These are phyloP conservation scores for Coregonus sp. DNA, from an alignment of 2,797 vertebrate species.

Conservation along the genomic window DNA sequence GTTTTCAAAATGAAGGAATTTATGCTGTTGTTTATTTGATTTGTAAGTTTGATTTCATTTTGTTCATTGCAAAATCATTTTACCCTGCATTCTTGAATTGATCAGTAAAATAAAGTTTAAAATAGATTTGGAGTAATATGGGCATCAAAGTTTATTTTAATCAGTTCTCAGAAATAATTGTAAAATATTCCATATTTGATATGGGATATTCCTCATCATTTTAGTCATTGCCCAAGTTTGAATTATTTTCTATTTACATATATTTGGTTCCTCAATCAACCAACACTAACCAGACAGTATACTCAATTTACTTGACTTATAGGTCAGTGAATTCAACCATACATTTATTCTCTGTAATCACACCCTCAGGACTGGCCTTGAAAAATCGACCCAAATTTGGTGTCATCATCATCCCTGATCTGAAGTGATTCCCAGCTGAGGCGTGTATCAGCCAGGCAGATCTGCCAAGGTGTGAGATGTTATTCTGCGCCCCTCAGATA, in stretches of 20 bases:
- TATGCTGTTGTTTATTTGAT: conserved; percentile 9
- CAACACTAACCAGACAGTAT: not conserved
- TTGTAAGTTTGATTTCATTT: conserved; percentile 13
- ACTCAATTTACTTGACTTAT: conserved; percentile 30
- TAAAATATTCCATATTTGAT: not conserved
- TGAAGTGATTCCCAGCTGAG: conserved; percentile 60
- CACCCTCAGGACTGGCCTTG: conserved; percentile 69
- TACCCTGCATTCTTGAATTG: not conserved
- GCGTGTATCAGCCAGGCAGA: conserved; percentile 67
- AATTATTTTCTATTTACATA: not conserved
- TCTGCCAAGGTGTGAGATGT: conserved; percentile 76
- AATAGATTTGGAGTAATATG: not conserved
- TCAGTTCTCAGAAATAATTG: not conserved
- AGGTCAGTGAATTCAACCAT: conserved; percentile 48
- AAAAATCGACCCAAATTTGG: conserved; percentile 74
- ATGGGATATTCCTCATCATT: not conserved
- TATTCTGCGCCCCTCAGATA: conserved; percentile 76
- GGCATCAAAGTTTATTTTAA: not conserved
- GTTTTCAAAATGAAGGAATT: conserved; percentile 1
- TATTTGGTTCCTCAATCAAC: not conserved
- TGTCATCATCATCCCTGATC: conserved; percentile 68
- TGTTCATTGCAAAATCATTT: conserved; percentile 1
- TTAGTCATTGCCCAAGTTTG: not conserved
- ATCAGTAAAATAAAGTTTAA: no score
- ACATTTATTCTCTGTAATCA: conserved; percentile 63